These are phyloP conservation scores for Ooceraea biroi DNA, from an alignment of 1,140 invertebrate genomes.

Conservation along the genomic window DNA sequence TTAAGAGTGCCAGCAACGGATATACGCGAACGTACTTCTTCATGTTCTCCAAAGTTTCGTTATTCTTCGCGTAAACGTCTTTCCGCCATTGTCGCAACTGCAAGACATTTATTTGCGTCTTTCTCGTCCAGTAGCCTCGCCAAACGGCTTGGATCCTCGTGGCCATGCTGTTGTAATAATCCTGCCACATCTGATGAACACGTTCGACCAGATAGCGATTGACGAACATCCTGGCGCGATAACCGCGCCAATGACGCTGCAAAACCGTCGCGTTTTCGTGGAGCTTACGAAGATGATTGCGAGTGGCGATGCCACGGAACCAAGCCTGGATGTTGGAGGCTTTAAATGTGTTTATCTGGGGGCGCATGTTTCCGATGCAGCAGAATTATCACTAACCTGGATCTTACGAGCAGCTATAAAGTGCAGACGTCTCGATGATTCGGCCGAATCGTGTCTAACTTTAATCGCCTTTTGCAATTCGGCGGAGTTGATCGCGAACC, in stretches of 20 bases:
- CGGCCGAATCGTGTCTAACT: constrained; percentile 49
- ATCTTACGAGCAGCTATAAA: constrained; percentile 77
- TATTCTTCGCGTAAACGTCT: constrained; percentile 64
- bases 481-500: constrained; percentile 44
- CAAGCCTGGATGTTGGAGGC: constrained; percentile 69
- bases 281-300: constrained; percentile 71
- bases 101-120: constrained; percentile 58
- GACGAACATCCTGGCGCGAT: constrained; percentile 49
- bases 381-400: constrained; percentile 69
- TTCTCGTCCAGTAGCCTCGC: constrained; percentile 74
- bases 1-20: neutral
- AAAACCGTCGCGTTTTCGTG: constrained; percentile 68
- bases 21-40: constrained; percentile 57
- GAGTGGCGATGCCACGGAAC: constrained; percentile 74
- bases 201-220: constrained; percentile 54
- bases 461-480: constrained; percentile 66
- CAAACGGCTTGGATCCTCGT: constrained; percentile 76
- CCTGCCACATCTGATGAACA: constrained; percentile 66
- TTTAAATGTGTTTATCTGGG: neutral
- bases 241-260: constrained; percentile 77
- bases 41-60: constrained; percentile 65
- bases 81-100: constrained; percentile 67
- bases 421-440: constrained; percentile 54
- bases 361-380: neutral
- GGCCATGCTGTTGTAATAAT: constrained; percentile 72